phyloP scores from a whole-genome alignment of 2,797 vertebrate species.

The Xerus rutilus region DNA sequence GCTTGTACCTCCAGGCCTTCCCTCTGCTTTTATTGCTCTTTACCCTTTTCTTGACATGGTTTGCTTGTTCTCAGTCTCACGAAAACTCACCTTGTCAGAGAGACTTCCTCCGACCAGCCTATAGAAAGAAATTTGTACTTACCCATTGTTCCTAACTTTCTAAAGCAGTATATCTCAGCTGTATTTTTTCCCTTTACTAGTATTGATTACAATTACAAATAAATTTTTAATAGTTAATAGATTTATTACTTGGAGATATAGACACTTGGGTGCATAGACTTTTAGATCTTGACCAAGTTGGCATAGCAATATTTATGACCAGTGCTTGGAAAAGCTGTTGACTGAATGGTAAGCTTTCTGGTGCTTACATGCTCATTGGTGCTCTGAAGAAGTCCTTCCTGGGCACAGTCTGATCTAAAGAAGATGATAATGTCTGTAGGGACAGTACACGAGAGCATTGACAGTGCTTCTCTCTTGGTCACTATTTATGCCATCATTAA shows the following conservation, averaged over 20 bases:
- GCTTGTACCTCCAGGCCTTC: not conserved
- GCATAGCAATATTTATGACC: not conserved
- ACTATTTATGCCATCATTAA: not conserved
- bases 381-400: not conserved
- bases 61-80: not conserved
- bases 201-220: not conserved
- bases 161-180: not conserved
- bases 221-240: not conserved
- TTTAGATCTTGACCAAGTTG: not conserved
- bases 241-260: not conserved
- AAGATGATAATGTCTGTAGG: not conserved
- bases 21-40: not conserved
- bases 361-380: too few species aligned
- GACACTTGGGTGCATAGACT: not conserved
- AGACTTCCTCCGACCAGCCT: not conserved
- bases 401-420: not conserved
- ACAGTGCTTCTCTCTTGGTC: not conserved
- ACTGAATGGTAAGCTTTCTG: not conserved
- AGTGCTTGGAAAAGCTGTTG: not conserved
- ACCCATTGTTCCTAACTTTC: not conserved
- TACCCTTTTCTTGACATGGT: not conserved
- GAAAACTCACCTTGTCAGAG: not conserved
- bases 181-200: not conserved
- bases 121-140: not conserved
- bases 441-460: not conserved